Base-by-base conservation (phyloP, 2,888 invertebrate genomes). In the Agapostemon virescens region DNA sequence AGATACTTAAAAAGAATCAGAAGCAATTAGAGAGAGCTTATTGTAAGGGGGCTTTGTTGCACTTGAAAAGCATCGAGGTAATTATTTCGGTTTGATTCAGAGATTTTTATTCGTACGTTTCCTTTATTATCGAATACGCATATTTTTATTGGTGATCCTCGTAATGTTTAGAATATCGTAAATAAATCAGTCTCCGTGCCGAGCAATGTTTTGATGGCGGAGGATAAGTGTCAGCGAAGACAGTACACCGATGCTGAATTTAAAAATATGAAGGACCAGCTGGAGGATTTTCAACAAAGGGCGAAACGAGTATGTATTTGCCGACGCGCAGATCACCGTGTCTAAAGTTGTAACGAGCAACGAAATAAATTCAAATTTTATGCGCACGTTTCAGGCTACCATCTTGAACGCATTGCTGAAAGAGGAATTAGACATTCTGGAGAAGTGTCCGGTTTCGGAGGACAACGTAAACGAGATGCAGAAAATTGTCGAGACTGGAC, bases 31-130 rank as follows among this genome's bases (percentile, higher is more conserved):
- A 77, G 68, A 87, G 79, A 61, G 74, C 80, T 20, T 91, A 90
- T 73, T 61, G 45, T 61, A 73, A 70, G 40, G 86, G 81, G 80
- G 85, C 86, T 49, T 68, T 76, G 42, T 81, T 85, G 33, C 81
- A 90, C 80, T 84, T 90, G 38, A 76, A 79, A 79, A 79, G 69
- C 38, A 86, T 91, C 64, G 79, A 91, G 91, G 91, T 91, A 88
- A 85, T 72, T 64, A n/a, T 40, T 36, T 69, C 45, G 20, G 30
- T 40, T 1, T 26, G 45, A 42, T 33, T 17, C 5, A n/a, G 23
- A 52, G 45, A 36, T 38, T 20, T 3, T 30, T n/a, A n/a, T n/a
- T n/a, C 17, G 30, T 13, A 45, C 2, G 7, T 42, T 42, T 68
- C 45, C 11, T 15, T 23, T 26, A 3, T 64, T n/a, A n/a, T 4